Percentiles rank a stretch among this genome's conserved stretches.
These are phyloP conservation scores for Mesocentrotus franciscanus DNA, from an alignment of 53 echinoderm and acorn worm species.

Conservation along the genomic window DNA sequence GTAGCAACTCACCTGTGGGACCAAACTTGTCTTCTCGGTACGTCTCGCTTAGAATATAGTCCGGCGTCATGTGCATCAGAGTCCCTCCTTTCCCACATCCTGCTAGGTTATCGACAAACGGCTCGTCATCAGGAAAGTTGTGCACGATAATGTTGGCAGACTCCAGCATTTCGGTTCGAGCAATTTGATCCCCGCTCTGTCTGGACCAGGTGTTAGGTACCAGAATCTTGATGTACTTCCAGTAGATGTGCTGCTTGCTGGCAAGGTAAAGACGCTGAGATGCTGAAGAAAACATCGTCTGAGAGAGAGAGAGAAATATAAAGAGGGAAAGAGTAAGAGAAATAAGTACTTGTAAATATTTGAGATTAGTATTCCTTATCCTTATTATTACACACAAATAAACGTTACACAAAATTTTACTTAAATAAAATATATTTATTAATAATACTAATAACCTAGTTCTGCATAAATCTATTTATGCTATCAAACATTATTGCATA, in stretches of 20 bases:
- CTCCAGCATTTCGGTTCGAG: constrained; percentile 23
- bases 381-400: too few species aligned
- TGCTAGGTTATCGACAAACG: constrained; percentile 13
- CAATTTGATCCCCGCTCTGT: not conserved
- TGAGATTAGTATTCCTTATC: too few species aligned
- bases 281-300: constrained; percentile 44
- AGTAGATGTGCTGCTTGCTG: constrained; percentile 57
- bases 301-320: not conserved
- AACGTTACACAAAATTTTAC: too few species aligned
- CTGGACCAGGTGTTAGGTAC: constrained; percentile 54
- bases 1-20: not conserved
- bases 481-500: too few species aligned
- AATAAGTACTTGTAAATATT: not conserved
- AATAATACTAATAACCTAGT: too few species aligned
- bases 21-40: constrained; percentile 39
- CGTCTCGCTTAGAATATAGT: not conserved
- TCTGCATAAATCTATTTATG: too few species aligned
- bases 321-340: not conserved
- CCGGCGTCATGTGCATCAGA: constrained; percentile 14
- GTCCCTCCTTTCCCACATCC: constrained; percentile 49
- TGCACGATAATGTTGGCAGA: constrained; percentile 37
- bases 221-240: constrained; percentile 59
- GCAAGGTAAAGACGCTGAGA: constrained; percentile 45
- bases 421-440: too few species aligned
- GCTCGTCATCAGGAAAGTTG: not conserved